Evolutionary conservation across 92 coral and sea anemone species (phyloP), one percentile per base, ranked within the genome.

Genomic region (Actinernus sp.): DNA sequence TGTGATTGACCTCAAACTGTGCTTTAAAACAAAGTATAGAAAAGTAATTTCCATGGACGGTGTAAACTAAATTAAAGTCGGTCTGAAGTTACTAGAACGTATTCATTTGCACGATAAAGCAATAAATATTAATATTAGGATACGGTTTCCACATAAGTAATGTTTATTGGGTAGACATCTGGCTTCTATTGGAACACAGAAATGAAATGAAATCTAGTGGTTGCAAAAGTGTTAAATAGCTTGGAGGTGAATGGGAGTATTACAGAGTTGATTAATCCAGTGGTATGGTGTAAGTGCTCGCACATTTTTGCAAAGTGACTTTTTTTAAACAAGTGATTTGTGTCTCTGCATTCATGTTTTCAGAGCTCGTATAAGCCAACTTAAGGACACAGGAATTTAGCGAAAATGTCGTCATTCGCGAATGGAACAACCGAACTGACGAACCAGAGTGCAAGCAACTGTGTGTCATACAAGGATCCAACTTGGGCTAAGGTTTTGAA

Each of bases 401-500:
- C n/a, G n/a, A n/a, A n/a, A n/a, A n/a, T n/a, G n/a, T n/a, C n/a
- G n/a, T n/a, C n/a, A n/a, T n/a, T 34, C 14, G 6, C 41, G 41
- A 6, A 14, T 6, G 41, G 8, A 6, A 6, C 14, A 34, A 34
- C 41, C 6, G 8, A 34, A 34, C 8, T 14, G 14, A 34, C 31
- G 34, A 37, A 49, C n/a, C 17, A 49, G n/a, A 14, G 12, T 5
- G 37, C 58, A n/a, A 13, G 12, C 12, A 9, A 6, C 0, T 68
- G 78, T 37, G 68, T 62, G 14, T 36, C 43, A 0, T 47, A 58
- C 28, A 23, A 73, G 6, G 72, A 36, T 14, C 63, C 71, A 7
- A 28, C 41, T 12, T 58, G 64, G 71, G 22, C 50, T 3, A 39
- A 55, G 46, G 72, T 27, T 0, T 37, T 74, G 8, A 74, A 63